phyloP scores from a whole-genome alignment of 1,140 invertebrate genomes.

The Dendrolimus kikuchii region DNA sequence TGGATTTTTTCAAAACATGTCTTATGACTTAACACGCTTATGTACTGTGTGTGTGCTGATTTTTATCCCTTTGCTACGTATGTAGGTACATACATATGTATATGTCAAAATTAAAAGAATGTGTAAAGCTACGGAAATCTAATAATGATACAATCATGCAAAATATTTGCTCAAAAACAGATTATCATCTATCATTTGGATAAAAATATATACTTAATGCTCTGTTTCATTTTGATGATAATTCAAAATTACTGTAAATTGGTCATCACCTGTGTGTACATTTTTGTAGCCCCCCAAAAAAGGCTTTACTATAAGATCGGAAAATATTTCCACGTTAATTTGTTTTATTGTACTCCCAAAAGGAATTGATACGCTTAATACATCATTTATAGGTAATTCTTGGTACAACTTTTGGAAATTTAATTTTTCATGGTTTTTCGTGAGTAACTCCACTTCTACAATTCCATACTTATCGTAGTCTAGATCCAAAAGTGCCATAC shows the following conservation, averaged over 20 bases:
- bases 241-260: not conserved
- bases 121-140: too few relatives aligned
- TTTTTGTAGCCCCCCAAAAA: constrained; percentile 77
- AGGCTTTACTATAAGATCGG: constrained; percentile 73
- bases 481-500: constrained; percentile 51
- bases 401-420: constrained; percentile 63
- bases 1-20: too few relatives aligned
- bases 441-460: constrained; percentile 59
- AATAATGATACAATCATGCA: too few relatives aligned
- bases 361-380: constrained; percentile 69
- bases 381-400: constrained; percentile 67
- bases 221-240: too few relatives aligned
- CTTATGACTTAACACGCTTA: too few relatives aligned
- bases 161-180: too few relatives aligned
- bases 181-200: too few relatives aligned
- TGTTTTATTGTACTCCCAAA: constrained; percentile 60
- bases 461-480: constrained; percentile 68
- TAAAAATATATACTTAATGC: too few relatives aligned
- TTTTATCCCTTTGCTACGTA: too few relatives aligned
- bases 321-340: constrained; percentile 75
- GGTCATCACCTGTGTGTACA: constrained; percentile 60
- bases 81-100: too few relatives aligned
- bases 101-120: too few relatives aligned
- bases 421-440: constrained; percentile 52
- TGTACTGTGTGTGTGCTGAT: too few relatives aligned